These are phyloP conservation scores for Myrmophylax atrothorax DNA, from an alignment of 2,113 vertebrate species.

Conservation along the genomic window DNA sequence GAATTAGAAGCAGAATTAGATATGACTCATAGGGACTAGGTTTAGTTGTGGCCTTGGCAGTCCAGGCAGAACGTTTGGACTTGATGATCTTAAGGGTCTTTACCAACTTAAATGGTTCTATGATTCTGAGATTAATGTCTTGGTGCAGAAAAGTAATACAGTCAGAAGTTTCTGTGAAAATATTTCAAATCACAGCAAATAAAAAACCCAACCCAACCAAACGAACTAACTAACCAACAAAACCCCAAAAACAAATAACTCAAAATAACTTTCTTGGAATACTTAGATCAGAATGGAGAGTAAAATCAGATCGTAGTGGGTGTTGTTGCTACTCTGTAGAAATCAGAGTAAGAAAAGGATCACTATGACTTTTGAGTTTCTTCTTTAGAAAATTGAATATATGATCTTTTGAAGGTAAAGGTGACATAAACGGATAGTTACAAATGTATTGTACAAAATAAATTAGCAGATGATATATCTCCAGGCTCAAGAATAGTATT, in stretches of 20 bases:
- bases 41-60: not conserved
- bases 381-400: not conserved
- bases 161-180: not conserved
- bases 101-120: not conserved
- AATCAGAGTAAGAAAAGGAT: not conserved
- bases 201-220: not conserved
- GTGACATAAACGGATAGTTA: not conserved
- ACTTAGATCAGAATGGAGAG: not conserved
- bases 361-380: not conserved
- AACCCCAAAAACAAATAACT: accelerated
- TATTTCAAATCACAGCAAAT: not conserved
- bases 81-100: not conserved
- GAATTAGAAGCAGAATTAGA: not conserved
- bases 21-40: not conserved
- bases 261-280: not conserved
- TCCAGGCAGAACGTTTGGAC: not conserved
- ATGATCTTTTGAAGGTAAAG: not conserved
- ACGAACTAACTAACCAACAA: not conserved
- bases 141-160: not conserved
- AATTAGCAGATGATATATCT: not conserved
- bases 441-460: not conserved
- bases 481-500: not conserved
- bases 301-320: not conserved
- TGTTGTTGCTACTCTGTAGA: not conserved
- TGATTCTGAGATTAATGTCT: not conserved